A percentile compares a stretch with the other conserved stretches of the same genome.
phyloP scores from a whole-genome alignment of 2,113 vertebrate genomes.

The Melanostigma gelatinosum region DNA sequence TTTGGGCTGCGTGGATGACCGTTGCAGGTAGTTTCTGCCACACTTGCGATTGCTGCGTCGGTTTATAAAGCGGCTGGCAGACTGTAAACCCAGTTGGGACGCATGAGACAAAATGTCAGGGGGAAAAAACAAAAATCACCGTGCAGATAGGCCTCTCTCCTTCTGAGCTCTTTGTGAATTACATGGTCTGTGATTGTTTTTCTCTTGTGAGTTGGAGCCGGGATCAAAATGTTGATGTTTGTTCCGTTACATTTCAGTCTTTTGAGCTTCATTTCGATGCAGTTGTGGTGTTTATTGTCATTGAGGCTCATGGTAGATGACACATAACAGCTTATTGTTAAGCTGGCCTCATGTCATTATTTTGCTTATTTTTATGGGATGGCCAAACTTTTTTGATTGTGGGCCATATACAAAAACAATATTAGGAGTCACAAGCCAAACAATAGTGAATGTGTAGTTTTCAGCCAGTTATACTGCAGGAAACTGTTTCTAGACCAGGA shows the following conservation, averaged over 20 bases:
- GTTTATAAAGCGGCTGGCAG: slow-evolving; percentile 30
- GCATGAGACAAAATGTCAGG: not conserved
- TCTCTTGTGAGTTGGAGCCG: slow-evolving; percentile 8
- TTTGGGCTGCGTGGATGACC: slow-evolving; percentile 27
- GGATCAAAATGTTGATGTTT: slow-evolving; percentile 9
- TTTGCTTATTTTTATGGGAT: not conserved
- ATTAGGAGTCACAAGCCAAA: not conserved
- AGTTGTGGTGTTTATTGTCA: not conserved
- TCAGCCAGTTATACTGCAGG: not conserved
- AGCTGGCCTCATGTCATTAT: not conserved
- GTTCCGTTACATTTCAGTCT: not conserved
- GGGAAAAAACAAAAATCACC: not conserved
- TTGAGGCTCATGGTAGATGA: not conserved
- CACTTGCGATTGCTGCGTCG: slow-evolving; percentile 29
- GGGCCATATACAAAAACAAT: too few species aligned
- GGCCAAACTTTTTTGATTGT: not conserved
- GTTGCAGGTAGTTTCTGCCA: slow-evolving; percentile 35
- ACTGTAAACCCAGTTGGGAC: slow-evolving; percentile 29
- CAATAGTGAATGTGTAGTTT: not conserved
- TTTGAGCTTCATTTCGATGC: not conserved
- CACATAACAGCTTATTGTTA: not conserved
- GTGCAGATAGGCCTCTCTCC: slow-evolving; percentile 9
- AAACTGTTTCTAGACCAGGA: not conserved
- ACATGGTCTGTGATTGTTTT: slow-evolving; percentile 53
- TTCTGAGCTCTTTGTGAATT: slow-evolving; percentile 29